These are phyloP conservation scores for Phainopepla nitens DNA, from an alignment of 2,113 vertebrate genomes.

Conservation along the genomic window DNA sequence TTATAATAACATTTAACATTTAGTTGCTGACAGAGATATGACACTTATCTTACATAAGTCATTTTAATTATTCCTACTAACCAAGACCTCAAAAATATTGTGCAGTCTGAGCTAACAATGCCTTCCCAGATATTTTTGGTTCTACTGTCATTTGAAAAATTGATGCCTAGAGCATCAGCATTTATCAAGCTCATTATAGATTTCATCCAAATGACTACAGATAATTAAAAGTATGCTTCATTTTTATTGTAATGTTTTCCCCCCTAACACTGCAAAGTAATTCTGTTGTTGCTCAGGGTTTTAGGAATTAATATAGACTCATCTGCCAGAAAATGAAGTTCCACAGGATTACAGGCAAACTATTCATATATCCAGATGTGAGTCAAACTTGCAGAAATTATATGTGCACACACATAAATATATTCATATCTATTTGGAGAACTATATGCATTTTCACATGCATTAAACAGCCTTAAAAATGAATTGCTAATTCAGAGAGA, in stretches of 20 bases:
- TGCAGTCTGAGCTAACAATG: conserved; percentile 35
- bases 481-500: background rate
- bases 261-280: background rate
- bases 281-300: conserved; percentile 9
- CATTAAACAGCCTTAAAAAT: background rate
- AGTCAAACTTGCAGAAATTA: background rate
- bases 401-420: background rate
- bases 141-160: conserved; percentile 28
- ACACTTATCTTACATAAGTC: conserved; percentile 49
- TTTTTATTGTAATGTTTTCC: conserved; percentile 38
- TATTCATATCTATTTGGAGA: background rate
- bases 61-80: conserved; percentile 62
- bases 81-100: conserved; percentile 46
- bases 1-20: conserved; percentile 60
- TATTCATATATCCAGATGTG: background rate
- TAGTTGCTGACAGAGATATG: conserved; percentile 57
- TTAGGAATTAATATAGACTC: background rate
- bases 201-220: conserved; percentile 45
- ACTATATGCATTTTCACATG: background rate
- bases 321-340: conserved; percentile 29
- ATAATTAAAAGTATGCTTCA: conserved; percentile 64
- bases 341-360: background rate
- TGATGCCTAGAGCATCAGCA: conserved; percentile 49
- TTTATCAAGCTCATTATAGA: conserved; percentile 62
- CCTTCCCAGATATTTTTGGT: conserved; percentile 32